Evolutionary conservation across 2,888 invertebrate species (phyloP), one percentile per base, ranked within the genome.

Genomic region (Alloplasta piceator): DNA sequence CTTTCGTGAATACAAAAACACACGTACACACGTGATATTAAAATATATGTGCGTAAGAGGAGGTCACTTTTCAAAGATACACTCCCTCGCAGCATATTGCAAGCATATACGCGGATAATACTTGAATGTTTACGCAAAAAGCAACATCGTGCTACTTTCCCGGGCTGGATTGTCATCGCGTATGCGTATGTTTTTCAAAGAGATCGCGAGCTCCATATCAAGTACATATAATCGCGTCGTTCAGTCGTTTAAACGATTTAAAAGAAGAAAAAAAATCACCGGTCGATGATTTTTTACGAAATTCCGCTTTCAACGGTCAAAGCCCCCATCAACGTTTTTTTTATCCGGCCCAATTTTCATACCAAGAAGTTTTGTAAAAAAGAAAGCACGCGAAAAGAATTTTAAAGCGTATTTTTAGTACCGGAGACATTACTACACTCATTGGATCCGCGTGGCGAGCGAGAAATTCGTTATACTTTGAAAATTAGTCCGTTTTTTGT

Each of bases 191-290:
- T 66, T 52, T 77, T 38, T 71, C 70, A 48, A 14, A 43, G 70
- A 36, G 64, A 70, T 70, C 43, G 75, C 80, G 73, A 68, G 78
- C 26, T 60, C 73, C 77, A 77, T 81, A 77, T 70, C 64, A 74
- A 77, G 80, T 70, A 76, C 43, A 39, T 41, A 55, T 41, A 68
- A 6, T n/a, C 58, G 72, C 67, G 61, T 63, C 67, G 60, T 70
- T 66, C 41, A 6, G 50, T 58, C 70, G 58, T 55, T 26, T 26
- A 26, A 52, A 58, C 68, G 16, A 36, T 77, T 36, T 38, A 64
- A 72, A 52, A 70, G 66, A 10, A 56, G 39, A 26, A 26, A 26
- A 26, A 26, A 26, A 26, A 26, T 26, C 26, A 26, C 26, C 26
- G 26, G 26, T 1, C 71, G 60, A 76, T 71, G 58, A 75, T 46